Evolutionary conservation across 2,888 invertebrate genomes (phyloP).

Genomic region (Callinectes sapidus): DNA sequence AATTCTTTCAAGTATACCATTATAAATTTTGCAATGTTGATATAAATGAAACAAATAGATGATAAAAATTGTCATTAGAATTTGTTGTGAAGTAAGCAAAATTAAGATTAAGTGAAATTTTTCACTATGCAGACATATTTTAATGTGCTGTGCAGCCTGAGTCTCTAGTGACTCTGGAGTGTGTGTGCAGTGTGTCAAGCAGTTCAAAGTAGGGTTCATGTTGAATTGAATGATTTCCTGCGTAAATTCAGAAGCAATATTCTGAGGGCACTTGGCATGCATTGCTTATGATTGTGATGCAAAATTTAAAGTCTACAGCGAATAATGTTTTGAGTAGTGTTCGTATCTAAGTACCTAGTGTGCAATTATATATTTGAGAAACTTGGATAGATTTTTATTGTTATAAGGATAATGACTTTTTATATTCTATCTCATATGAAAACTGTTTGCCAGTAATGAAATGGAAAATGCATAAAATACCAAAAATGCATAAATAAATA

Average conservation of each 20-base stretch:
- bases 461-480: neutral
- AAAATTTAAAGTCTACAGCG: neutral
- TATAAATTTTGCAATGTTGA: too few species aligned
- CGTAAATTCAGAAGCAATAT: too few species aligned
- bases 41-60: too few species aligned
- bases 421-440: neutral
- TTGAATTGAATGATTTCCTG: too few species aligned
- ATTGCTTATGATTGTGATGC: neutral
- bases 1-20: neutral
- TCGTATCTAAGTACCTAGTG: neutral
- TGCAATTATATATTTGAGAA: neutral
- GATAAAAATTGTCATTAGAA: neutral
- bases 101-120: neutral
- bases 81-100: neutral
- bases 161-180: too few species aligned
- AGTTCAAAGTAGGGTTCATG: too few species aligned
- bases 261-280: too few species aligned
- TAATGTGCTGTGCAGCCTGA: neutral
- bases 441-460: neutral
- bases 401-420: neutral
- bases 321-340: neutral
- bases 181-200: too few species aligned
- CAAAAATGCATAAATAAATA: too few species aligned
- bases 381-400: neutral
- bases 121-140: neutral